Percentiles rank a stretch among this genome's conserved stretches.
Evolutionary conservation across 2,888 invertebrate genomes (phyloP).

Genomic region (Sesamia inferens): DNA sequence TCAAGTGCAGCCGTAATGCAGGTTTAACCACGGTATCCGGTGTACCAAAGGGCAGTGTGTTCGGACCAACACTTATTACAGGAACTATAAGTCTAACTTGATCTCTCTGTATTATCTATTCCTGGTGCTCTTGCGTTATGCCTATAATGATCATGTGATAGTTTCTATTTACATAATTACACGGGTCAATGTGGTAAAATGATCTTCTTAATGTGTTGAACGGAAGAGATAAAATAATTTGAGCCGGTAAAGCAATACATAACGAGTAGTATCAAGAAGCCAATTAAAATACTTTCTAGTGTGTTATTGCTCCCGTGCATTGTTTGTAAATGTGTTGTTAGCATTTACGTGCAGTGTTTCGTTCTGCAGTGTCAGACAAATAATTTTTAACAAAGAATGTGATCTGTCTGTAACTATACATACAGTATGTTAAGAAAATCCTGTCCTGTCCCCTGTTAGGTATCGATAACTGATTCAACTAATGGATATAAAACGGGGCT

Average conservation of each 20-base stretch:
- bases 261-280: conserved; percentile 21
- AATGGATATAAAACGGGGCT: too few relatives aligned
- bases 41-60: neutral
- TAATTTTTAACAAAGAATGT: neutral
- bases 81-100: neutral
- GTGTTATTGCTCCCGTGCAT: conserved; percentile 28
- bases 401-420: too few relatives aligned
- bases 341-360: neutral
- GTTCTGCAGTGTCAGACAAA: conserved; percentile 1
- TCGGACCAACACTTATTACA: neutral
- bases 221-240: conserved; percentile 26
- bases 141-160: conserved; percentile 19
- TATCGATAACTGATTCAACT: too few relatives aligned
- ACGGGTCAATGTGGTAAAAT: conserved; percentile 38
- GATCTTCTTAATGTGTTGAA: conserved; percentile 33
- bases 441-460: too few relatives aligned
- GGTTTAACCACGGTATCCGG: neutral
- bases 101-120: conserved; percentile 17
- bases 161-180: conserved; percentile 55
- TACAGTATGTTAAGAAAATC: too few relatives aligned
- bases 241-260: conserved; percentile 17
- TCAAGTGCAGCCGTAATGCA: neutral
- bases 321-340: conserved; percentile 43
- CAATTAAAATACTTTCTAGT: conserved; percentile 40
- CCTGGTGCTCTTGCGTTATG: conserved; percentile 5